phyloP scores from a whole-genome alignment of 1,140 invertebrate genomes.

The Procambarus clarkii region DNA sequence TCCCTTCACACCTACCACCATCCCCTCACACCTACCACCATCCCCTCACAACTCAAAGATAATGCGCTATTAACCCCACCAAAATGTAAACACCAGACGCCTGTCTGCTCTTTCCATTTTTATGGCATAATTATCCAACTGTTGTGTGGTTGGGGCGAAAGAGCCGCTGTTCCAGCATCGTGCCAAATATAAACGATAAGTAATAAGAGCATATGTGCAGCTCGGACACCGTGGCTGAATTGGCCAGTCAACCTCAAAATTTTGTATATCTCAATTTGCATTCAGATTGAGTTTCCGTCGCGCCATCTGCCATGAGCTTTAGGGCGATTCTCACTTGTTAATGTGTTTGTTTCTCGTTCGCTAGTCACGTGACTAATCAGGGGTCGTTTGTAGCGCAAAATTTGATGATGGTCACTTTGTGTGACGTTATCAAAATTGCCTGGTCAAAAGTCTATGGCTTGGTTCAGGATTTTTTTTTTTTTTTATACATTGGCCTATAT shows the following conservation, averaged over 20 bases:
- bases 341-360: conserved; percentile 4
- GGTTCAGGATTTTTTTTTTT: no score
- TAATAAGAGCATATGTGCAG: conserved; percentile 32
- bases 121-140: neutral
- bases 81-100: neutral
- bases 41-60: no score
- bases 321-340: conserved; percentile 4
- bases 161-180: neutral
- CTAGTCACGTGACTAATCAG: conserved; percentile 13
- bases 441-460: no score
- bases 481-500: no score
- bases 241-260: conserved; percentile 45
- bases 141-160: neutral
- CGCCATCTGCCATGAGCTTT: conserved; percentile 20
- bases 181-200: conserved; percentile 37
- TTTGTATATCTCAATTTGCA: conserved; percentile 52
- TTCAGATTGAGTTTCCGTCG: conserved; percentile 41
- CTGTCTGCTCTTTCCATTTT: neutral
- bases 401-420: neutral
- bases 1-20: no score
- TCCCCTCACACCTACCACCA: no score
- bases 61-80: no score
- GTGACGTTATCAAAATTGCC: neutral
- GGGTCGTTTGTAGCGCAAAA: neutral
- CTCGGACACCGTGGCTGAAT: conserved; percentile 26